A percentile compares a stretch with the other conserved stretches of the same genome.
These are phyloP conservation scores for Alcis repandata DNA, from an alignment of 2,888 invertebrate genomes.

Conservation along the genomic window DNA sequence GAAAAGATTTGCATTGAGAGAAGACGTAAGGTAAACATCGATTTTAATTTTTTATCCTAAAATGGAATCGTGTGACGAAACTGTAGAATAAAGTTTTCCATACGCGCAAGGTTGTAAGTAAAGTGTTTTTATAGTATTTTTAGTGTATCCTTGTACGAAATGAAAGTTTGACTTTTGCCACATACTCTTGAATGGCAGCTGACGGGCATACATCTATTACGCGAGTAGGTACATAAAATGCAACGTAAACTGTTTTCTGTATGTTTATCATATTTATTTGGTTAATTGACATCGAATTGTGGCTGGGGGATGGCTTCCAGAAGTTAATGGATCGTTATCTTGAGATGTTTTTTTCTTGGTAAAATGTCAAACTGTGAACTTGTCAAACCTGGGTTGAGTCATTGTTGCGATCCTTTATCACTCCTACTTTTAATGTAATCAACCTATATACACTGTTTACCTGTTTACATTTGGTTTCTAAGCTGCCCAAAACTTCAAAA, in stretches of 20 bases:
- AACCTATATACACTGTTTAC: constrained; percentile 64
- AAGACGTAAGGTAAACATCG: constrained; percentile 87
- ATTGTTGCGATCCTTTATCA: constrained; percentile 75
- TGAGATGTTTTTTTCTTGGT: constrained; percentile 78
- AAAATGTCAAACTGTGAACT: constrained; percentile 84
- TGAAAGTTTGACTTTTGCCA: constrained; percentile 87
- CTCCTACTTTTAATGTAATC: constrained; percentile 61
- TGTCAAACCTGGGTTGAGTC: constrained; percentile 86
- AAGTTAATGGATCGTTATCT: constrained; percentile 63
- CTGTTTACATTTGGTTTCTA: constrained; percentile 26
- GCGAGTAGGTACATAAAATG: constrained; percentile 75
- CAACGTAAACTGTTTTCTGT: constrained; percentile 72
- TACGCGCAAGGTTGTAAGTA: constrained; percentile 61
- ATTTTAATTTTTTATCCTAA: constrained; percentile 82
- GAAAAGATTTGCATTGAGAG: constrained; percentile 85
- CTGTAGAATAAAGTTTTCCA: constrained; percentile 59
- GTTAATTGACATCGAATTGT: constrained; percentile 56
- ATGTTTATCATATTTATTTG: constrained; percentile 64
- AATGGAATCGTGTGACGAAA: constrained; percentile 73
- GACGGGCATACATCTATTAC: constrained; percentile 83
- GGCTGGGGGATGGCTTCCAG: constrained; percentile 60
- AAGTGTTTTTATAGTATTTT: constrained; percentile 84
- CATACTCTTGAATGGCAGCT: constrained; percentile 87
- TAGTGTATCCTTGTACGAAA: constrained; percentile 86
- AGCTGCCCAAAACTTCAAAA: constrained; percentile 1